A percentile compares a stretch with the other conserved stretches of the same genome.
Evolutionary conservation across 2,113 vertebrate genomes (phyloP).

Genomic region (Microcebus jonahi): DNA sequence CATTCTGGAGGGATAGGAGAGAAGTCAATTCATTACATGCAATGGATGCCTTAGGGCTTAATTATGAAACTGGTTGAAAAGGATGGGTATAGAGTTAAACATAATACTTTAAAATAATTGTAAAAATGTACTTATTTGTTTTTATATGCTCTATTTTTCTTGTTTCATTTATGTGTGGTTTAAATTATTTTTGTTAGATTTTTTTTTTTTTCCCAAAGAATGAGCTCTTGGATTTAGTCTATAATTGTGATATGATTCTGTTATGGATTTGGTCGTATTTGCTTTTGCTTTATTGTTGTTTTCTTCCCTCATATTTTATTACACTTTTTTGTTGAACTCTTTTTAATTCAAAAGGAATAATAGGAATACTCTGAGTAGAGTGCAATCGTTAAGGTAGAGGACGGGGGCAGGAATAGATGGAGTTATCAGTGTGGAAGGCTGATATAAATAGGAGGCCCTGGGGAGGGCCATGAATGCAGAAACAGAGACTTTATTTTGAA

Average conservation of each 20-base stretch:
- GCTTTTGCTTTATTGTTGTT: conserved; percentile 50
- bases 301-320: conserved; percentile 16
- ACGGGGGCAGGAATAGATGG: accelerated
- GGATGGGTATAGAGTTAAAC: not conserved
- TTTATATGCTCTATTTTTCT: not conserved
- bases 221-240: conserved; percentile 42
- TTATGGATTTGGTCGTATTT: conserved; percentile 20
- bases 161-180: not conserved
- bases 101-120: conserved; percentile 2
- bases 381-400: not conserved
- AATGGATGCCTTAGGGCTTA: not conserved
- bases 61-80: conserved; percentile 28
- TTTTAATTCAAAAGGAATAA: not conserved
- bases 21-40: not conserved
- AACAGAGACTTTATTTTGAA: not conserved
- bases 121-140: not conserved
- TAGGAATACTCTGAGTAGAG: not conserved
- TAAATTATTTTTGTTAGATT: conserved; percentile 13
- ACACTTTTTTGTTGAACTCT: not conserved
- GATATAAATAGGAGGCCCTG: not conserved
- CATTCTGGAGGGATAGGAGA: not conserved
- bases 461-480: not conserved
- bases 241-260: conserved; percentile 40
- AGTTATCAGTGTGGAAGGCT: not conserved
- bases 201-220: not conserved